A percentile compares a stretch with the other conserved stretches of the same genome.
Evolutionary conservation across 2,113 vertebrate species (phyloP).

Genomic region (Coryphaenoides rupestris): DNA sequence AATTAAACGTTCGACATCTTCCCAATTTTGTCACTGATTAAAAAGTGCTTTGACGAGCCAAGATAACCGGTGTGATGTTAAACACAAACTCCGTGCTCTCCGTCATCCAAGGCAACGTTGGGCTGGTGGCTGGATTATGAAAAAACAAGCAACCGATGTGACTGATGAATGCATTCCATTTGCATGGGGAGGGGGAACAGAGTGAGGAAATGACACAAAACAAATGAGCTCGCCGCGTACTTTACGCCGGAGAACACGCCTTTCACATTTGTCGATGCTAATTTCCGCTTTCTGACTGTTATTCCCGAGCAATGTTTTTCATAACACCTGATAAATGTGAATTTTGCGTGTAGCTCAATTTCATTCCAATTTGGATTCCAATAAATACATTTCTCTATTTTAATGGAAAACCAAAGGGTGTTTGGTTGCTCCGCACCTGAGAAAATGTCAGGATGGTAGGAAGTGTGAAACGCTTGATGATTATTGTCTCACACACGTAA

Average conservation of each 20-base stretch:
- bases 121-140: constrained; percentile 25
- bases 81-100: background rate
- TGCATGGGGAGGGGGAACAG: constrained; percentile 40
- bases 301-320: constrained; percentile 17
- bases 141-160: constrained; percentile 25
- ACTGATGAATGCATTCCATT: constrained; percentile 51
- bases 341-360: constrained; percentile 10
- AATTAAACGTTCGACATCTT: too few species aligned
- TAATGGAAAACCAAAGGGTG: background rate
- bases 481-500: too few species aligned
- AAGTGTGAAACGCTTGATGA: too few species aligned
- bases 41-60: too few species aligned
- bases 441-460: background rate
- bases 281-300: constrained; percentile 30
- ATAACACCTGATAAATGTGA: constrained; percentile 34
- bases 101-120: background rate
- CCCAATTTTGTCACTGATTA: too few species aligned
- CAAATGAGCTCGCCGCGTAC: constrained; percentile 41
- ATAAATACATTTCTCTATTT: constrained; percentile 11
- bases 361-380: constrained; percentile 13
- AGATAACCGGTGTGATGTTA: too few species aligned
- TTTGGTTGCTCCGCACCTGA: background rate
- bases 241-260: constrained; percentile 12
- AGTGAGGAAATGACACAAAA: constrained; percentile 37
- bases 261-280: constrained; percentile 20